Evolutionary conservation across 1,140 invertebrate species (phyloP).

Genomic region (Drosophila takahashii): DNA sequence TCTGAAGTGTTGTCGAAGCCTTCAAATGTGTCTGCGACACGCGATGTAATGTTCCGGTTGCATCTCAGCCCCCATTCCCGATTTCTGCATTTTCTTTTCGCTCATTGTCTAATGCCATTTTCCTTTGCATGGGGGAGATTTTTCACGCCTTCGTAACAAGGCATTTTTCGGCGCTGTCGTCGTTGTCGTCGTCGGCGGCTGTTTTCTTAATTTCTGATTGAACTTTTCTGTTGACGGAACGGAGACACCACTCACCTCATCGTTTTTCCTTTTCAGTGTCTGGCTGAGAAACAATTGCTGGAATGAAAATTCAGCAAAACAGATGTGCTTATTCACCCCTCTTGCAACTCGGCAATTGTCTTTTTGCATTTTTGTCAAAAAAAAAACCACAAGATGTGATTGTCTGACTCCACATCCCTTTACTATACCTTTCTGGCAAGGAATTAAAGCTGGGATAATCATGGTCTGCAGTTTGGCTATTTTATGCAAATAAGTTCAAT

Average conservation of each 20-base stretch:
- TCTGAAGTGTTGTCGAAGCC: slow-evolving; percentile 74
- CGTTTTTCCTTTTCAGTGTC: slow-evolving; percentile 29
- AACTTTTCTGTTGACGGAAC: slow-evolving; percentile 82
- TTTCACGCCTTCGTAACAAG: slow-evolving; percentile 55
- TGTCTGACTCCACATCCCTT: slow-evolving; percentile 40
- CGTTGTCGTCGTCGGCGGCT: slow-evolving; percentile 52
- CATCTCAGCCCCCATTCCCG: slow-evolving; percentile 6
- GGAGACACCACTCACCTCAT: slow-evolving; percentile 39
- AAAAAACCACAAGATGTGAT: slow-evolving; percentile 54
- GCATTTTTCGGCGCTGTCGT: slow-evolving; percentile 62
- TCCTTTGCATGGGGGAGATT: slow-evolving; percentile 47
- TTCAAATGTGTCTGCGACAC: slow-evolving; percentile 78
- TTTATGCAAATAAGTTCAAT: slow-evolving; percentile 79
- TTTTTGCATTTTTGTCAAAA: slow-evolving; percentile 51
- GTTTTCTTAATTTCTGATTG: slow-evolving; percentile 84
- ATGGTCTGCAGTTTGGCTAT: slow-evolving; percentile 46
- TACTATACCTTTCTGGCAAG: slow-evolving; percentile 1
- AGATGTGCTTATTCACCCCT: slow-evolving; percentile 63
- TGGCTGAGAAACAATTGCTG: slow-evolving; percentile 63
- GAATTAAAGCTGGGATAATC: slow-evolving; percentile 33
- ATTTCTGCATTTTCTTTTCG: slow-evolving; percentile 20
- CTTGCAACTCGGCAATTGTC: slow-evolving; percentile 50
- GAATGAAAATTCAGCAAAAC: slow-evolving; percentile 71
- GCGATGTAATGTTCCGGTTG: slow-evolving; percentile 66
- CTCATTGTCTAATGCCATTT: slow-evolving; percentile 71